Evolutionary conservation across 2,113 vertebrate genomes (phyloP).

Genomic region (Indicator indicator): DNA sequence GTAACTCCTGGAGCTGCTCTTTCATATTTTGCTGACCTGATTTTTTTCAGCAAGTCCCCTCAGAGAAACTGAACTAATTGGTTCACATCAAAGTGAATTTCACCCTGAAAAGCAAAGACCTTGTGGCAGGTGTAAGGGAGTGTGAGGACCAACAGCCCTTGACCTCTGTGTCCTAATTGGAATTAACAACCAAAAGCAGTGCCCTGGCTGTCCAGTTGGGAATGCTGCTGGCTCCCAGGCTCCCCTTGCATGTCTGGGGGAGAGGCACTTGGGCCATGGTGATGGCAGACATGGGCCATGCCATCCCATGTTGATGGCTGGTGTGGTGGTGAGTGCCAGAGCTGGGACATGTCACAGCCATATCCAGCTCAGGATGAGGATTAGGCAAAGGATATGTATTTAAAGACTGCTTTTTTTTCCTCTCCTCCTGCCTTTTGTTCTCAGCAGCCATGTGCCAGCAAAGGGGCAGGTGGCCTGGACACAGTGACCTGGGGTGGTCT

Average conservation of each 20-base stretch:
- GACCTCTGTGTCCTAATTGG: background rate
- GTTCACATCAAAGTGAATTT: background rate
- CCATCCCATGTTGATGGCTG: no score
- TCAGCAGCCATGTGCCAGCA: background rate
- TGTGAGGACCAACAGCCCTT: background rate
- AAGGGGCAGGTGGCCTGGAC: background rate
- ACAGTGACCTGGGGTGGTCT: background rate
- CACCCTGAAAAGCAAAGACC: background rate
- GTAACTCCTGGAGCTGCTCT: background rate
- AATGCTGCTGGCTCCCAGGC: background rate
- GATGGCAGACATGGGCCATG: background rate
- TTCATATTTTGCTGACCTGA: background rate
- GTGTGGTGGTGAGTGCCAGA: background rate
- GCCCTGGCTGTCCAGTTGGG: background rate
- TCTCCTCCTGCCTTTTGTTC: background rate
- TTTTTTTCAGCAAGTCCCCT: background rate
- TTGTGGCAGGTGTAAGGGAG: background rate
- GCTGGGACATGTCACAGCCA: background rate
- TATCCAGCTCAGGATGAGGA: background rate
- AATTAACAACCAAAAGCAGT: background rate
- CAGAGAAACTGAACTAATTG: background rate
- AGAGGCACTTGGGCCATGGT: background rate
- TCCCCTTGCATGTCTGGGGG: background rate
- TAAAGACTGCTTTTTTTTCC: background rate
- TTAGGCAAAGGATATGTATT: background rate